A percentile compares a stretch with the other conserved stretches of the same genome.
phyloP scores from a whole-genome alignment of 2,797 vertebrate genomes.

The Phataginus tetradactyla region DNA sequence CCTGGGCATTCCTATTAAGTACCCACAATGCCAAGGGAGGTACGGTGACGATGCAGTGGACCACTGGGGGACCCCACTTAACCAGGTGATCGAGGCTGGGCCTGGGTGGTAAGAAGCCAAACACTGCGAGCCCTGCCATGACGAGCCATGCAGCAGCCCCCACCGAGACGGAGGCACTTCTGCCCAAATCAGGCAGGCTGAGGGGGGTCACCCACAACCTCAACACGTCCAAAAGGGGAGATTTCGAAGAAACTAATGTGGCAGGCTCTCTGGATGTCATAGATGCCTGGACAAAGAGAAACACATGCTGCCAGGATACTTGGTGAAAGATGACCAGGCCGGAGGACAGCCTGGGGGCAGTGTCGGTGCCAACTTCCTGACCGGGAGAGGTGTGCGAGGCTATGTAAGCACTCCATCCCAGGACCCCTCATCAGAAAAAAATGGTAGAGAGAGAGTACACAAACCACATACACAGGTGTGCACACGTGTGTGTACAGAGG shows the following conservation, averaged over 20 bases:
- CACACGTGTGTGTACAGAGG: background rate
- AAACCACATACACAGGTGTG: too few relatives aligned
- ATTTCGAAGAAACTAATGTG: background rate
- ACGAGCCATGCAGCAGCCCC: background rate
- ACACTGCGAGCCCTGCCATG: fast-evolving
- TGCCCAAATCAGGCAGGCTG: background rate
- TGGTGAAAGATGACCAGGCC: fast-evolving
- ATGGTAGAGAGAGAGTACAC: fast-evolving
- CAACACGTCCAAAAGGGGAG: background rate
- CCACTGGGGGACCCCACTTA: too few relatives aligned
- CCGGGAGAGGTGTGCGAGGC: fast-evolving
- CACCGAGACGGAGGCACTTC: fast-evolving
- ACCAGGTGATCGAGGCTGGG: too few relatives aligned
- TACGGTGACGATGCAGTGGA: background rate
- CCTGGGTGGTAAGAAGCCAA: background rate
- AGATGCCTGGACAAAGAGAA: background rate
- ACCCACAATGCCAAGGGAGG: fast-evolving
- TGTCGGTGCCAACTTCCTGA: background rate
- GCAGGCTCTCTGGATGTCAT: fast-evolving
- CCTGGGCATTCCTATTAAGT: background rate
- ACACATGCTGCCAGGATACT: background rate
- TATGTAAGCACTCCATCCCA: too few relatives aligned
- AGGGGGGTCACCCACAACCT: background rate
- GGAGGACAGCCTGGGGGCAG: too few relatives aligned
- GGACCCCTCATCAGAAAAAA: too few relatives aligned